Evolutionary conservation across 2,113 vertebrate species (phyloP).

Genomic region (Recurvirostra avosetta): DNA sequence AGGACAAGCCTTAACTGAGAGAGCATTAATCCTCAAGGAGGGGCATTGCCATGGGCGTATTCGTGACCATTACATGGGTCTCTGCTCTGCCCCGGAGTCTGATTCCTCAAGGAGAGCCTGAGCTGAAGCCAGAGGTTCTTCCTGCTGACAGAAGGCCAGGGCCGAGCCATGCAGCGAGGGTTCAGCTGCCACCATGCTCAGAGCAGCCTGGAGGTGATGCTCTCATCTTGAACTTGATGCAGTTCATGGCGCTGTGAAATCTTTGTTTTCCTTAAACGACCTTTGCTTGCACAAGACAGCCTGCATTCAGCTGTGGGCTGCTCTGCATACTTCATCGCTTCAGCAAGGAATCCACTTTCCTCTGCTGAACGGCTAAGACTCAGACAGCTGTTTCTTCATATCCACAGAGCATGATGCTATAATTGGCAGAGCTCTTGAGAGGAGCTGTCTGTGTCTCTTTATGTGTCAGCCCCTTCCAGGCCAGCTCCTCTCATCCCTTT

Average conservation of each 20-base stretch:
- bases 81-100: neutral
- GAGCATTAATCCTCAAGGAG: neutral
- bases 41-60: accelerated
- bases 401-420: neutral
- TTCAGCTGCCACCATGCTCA: neutral
- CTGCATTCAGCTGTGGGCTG: neutral
- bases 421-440: neutral
- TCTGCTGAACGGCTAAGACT: neutral
- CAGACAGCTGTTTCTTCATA: neutral
- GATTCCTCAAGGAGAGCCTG: neutral
- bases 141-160: neutral
- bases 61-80: accelerated
- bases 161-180: neutral
- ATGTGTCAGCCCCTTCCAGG: neutral
- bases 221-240: neutral
- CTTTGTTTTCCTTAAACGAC: neutral
- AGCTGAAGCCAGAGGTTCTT: neutral
- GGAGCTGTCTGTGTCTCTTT: neutral
- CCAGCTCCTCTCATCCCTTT: neutral
- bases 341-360: neutral
- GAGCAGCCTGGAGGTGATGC: neutral
- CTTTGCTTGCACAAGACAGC: neutral
- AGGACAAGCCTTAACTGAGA: neutral
- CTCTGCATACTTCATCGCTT: neutral
- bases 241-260: neutral